Conservation (phyloP, 2,113 vertebrate species). For the Picathartes gymnocephalus region DNA sequence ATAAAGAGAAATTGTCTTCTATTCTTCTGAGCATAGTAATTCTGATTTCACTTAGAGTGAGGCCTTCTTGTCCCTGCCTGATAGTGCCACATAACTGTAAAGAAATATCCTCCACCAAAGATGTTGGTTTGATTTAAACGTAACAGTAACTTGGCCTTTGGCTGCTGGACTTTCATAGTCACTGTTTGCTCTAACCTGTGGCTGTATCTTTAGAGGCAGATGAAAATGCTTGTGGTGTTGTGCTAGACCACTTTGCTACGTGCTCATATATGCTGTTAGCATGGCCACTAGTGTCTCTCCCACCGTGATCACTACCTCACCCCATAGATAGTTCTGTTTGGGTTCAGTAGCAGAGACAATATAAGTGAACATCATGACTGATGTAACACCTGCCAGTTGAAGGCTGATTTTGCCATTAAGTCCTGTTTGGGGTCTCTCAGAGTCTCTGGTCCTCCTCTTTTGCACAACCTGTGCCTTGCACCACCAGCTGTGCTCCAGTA, state of each 20-base stretch:
- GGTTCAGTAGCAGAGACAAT: background rate
- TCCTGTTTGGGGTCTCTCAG: background rate
- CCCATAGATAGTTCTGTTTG: background rate
- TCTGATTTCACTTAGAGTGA: background rate
- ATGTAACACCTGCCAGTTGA: background rate
- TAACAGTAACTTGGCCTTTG: background rate
- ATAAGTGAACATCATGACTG: accelerated
- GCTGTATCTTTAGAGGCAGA: background rate
- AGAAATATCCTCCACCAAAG: background rate
- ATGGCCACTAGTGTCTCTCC: background rate
- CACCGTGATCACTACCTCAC: background rate
- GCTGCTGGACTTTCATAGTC: background rate
- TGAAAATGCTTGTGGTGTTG: background rate
- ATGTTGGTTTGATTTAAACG: background rate
- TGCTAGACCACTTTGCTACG: background rate
- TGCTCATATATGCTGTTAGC: background rate
- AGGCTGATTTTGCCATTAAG: background rate
- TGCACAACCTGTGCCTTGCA: background rate
- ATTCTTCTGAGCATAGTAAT: background rate
- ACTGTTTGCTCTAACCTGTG: background rate
- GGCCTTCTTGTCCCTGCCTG: background rate
- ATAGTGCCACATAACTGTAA: background rate
- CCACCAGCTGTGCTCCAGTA: background rate
- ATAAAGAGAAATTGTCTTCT: background rate
- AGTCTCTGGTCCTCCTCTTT: background rate